A percentile compares a stretch with the other conserved stretches of the same genome.
phyloP scores from a whole-genome alignment of 2,888 invertebrate genomes.

The Pollenia griseotomentosa region DNA sequence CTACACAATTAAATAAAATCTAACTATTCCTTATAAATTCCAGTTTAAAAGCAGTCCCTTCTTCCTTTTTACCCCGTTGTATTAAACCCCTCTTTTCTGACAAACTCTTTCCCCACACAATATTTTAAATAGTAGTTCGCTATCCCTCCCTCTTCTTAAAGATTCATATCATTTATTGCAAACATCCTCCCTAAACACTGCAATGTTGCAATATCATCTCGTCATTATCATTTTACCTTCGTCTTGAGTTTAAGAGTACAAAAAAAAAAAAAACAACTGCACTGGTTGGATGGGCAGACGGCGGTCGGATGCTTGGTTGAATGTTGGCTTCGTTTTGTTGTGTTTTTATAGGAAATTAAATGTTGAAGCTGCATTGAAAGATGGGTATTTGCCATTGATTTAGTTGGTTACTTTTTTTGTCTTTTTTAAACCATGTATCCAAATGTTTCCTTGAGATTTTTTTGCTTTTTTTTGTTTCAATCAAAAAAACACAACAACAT shows the following conservation, averaged over 20 bases:
- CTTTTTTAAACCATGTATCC: conserved; percentile 24
- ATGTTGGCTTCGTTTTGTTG: conserved; percentile 41
- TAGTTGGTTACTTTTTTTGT: conserved; percentile 29
- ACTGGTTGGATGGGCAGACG: conserved; percentile 12
- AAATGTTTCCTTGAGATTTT: conserved; percentile 82
- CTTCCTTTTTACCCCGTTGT: not conserved
- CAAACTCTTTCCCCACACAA: not conserved
- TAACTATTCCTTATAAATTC: no score
- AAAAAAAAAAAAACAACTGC: conserved; percentile 22
- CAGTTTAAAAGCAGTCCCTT: no score
- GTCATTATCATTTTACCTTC: conserved; percentile 63
- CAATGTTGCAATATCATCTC: conserved; percentile 45
- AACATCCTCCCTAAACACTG: conserved; percentile 55
- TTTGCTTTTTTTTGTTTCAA: conserved; percentile 46
- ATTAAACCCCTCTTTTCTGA: not conserved
- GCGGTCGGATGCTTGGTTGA: conserved; percentile 26
- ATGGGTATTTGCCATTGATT: conserved; percentile 65
- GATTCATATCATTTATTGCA: conserved; percentile 65
- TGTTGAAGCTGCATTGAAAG: conserved; percentile 64
- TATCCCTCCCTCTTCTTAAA: conserved; percentile 38
- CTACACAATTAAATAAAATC: no score
- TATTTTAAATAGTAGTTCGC: not conserved
- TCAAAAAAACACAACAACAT: conserved; percentile 32
- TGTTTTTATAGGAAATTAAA: conserved; percentile 69
- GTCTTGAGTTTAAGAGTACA: conserved; percentile 57